Evolutionary conservation across 53 echinoderm and acorn worm genomes (phyloP).

Genomic region (Actinopyga echinites): DNA sequence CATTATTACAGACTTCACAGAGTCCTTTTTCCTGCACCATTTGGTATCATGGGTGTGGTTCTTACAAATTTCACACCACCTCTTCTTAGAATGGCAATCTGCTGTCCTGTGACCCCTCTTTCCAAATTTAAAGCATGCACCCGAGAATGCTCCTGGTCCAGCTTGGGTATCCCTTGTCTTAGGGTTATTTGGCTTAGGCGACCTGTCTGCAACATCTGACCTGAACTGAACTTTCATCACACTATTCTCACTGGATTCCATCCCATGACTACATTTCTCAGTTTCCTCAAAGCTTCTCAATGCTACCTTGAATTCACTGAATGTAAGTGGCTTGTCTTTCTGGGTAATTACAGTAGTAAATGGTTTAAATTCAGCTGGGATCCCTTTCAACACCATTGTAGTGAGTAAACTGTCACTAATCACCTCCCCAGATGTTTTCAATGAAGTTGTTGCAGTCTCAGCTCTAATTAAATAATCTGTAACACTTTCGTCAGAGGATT

Average conservation of each 20-base stretch:
- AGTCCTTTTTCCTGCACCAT: neutral
- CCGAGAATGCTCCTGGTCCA: neutral
- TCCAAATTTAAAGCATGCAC: neutral
- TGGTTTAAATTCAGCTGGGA: constrained; percentile 32
- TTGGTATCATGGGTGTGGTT: constrained; percentile 1
- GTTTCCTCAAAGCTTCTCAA: constrained; percentile 23
- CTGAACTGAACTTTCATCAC: neutral
- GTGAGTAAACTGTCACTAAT: constrained; percentile 46
- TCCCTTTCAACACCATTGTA: constrained; percentile 52
- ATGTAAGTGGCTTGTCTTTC: neutral
- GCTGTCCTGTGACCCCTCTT: neutral
- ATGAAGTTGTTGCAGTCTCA: constrained; percentile 34
- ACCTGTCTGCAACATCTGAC: too few relatives aligned
- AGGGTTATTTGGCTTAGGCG: neutral
- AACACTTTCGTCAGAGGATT: neutral
- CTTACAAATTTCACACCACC: constrained; percentile 5
- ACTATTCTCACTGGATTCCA: neutral
- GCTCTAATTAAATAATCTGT: constrained; percentile 55
- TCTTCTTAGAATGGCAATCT: neutral
- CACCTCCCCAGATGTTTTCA: constrained; percentile 39
- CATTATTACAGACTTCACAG: neutral
- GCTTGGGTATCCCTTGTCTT: neutral
- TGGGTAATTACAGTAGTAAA: constrained; percentile 39
- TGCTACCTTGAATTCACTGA: too few relatives aligned
- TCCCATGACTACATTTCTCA: neutral